Evolutionary conservation across 2,113 vertebrate genomes (phyloP), one percentile per base, ranked within the genome.

Genomic region (Lamprotornis superbus): DNA sequence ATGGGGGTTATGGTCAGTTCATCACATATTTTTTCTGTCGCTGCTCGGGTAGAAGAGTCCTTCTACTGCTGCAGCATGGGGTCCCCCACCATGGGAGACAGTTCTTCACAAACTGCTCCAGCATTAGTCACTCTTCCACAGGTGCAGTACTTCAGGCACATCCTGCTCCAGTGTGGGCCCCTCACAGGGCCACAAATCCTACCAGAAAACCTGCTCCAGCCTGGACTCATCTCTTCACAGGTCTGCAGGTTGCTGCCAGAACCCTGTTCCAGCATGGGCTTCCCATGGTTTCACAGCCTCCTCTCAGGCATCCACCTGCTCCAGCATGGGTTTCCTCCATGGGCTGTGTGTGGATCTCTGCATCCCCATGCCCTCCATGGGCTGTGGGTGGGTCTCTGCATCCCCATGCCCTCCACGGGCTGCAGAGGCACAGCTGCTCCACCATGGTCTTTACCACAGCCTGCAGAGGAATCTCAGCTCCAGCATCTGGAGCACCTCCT

Each of bases 371-470:
- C 25, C 50, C 50, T 52, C 50, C 15, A 28, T 28, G 50, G 15
- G 10, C 17, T 52, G 27, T 27, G 17, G 15, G 40, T 40, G 27
- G 27, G 17, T 52, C 28, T 52, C 50, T 52, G 50, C 6, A 52
- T 28, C 27, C 27, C 50, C 28, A 27, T 28, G 50, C 17, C 28
- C 50, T 22, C 10, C n/a, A 14, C 4, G 27, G 37, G 20, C 39
- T 73, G 16, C 46, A 60, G 37, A 11, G 37, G 6, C 67, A 35
- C 67, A 46, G 57, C 56, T 61, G 25, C 46, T 7, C 30, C 55
- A 24, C 35, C 55, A 12, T 42, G 24, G 21, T 5, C 35, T 27
- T 9, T 3, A n/a, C 16, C 25, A 61, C 0, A 0, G 39, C 14
- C 39, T 33, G 13, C 39, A 46, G 33, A 11, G 12, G 14, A 37